Evolutionary conservation across 2,113 vertebrate genomes (phyloP).

Genomic region (Mirounga angustirostris): DNA sequence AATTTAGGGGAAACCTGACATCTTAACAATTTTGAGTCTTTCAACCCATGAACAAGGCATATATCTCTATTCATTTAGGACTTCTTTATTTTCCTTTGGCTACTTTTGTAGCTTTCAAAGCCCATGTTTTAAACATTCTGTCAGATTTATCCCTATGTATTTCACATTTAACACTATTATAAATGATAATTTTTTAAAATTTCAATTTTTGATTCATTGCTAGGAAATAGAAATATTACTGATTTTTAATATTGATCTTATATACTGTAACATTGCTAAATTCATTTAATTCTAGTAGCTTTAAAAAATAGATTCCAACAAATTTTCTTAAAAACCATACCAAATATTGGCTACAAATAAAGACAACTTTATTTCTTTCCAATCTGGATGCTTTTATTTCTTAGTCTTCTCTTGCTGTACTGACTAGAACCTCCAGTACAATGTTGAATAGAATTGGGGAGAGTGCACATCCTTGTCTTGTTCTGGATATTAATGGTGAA

Average conservation of each 20-base stretch:
- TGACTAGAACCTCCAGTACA: background rate
- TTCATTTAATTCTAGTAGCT: background rate
- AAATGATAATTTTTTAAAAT: background rate
- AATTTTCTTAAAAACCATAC: background rate
- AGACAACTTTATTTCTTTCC: background rate
- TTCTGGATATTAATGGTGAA: background rate
- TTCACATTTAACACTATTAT: background rate
- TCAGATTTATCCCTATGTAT: background rate
- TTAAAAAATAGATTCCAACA: background rate
- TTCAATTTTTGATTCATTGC: background rate
- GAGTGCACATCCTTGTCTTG: background rate
- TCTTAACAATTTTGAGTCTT: background rate
- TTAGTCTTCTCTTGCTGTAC: background rate
- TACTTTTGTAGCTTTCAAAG: background rate
- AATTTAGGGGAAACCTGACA: background rate
- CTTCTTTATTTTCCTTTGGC: background rate
- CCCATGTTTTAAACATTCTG: background rate
- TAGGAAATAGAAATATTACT: background rate
- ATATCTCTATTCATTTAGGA: background rate
- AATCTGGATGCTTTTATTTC: background rate
- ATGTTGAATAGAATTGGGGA: background rate
- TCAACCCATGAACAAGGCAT: background rate
- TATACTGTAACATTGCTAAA: background rate
- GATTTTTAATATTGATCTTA: background rate
- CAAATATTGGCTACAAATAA: background rate